A percentile compares a stretch with the other conserved stretches of the same genome.
phyloP scores from a whole-genome alignment of 2,113 vertebrate species.

The Callithrix jacchus region DNA sequence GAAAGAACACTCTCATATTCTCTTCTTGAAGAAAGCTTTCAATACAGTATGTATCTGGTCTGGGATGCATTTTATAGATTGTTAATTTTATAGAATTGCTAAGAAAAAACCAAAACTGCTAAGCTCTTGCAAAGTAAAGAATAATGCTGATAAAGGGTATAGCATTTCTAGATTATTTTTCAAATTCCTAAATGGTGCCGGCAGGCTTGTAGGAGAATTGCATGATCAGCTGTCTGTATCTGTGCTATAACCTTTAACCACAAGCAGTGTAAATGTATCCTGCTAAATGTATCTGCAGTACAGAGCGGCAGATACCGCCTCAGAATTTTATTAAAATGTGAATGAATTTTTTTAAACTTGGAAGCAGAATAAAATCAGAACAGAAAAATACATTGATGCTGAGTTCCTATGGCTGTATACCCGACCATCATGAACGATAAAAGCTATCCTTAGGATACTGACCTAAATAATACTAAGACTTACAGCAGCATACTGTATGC shows the following conservation, averaged over 20 bases:
- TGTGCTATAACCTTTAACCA: constrained; percentile 87
- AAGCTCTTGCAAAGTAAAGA: constrained; percentile 65
- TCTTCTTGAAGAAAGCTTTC: constrained; percentile 84
- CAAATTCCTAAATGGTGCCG: constrained; percentile 83
- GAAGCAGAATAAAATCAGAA: constrained; percentile 71
- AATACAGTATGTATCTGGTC: constrained; percentile 82
- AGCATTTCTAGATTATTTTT: constrained; percentile 75
- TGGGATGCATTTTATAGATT: constrained; percentile 79
- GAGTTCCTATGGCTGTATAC: constrained; percentile 70
- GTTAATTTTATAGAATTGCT: constrained; percentile 76
- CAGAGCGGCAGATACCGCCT: constrained; percentile 83
- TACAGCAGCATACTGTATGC: constrained; percentile 74
- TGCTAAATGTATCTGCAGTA: constrained; percentile 88
- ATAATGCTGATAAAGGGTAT: constrained; percentile 65
- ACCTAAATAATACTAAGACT: constrained; percentile 87
- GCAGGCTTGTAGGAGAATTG: constrained; percentile 84
- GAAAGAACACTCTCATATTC: constrained; percentile 78
- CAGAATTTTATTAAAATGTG: constrained; percentile 78
- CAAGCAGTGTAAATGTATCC: constrained; percentile 83
- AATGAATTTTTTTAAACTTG: constrained; percentile 78
- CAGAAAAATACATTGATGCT: constrained; percentile 74
- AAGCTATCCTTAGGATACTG: constrained; percentile 82
- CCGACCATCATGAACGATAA: constrained; percentile 72
- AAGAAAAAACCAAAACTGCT: constrained; percentile 60
- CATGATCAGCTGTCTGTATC: constrained; percentile 87